Evolutionary conservation across 2,888 invertebrate genomes (phyloP).

Genomic region (Sipha maydis): DNA sequence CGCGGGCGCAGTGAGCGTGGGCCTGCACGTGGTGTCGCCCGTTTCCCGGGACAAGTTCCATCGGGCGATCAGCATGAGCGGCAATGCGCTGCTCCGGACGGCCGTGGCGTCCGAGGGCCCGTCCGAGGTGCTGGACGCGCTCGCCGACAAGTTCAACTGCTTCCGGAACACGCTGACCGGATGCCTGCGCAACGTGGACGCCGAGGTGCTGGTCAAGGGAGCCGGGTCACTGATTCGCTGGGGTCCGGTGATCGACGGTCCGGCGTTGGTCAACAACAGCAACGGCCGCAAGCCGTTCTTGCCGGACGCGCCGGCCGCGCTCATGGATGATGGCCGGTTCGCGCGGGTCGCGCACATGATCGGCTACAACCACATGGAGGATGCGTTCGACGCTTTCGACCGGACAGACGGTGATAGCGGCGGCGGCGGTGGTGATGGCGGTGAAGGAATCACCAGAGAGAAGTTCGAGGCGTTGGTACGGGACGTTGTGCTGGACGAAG

Average conservation of each 20-base stretch:
- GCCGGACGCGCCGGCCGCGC: conserved; percentile 72
- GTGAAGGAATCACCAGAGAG: conserved; percentile 70
- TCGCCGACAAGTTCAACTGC: conserved; percentile 77
- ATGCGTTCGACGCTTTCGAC: conserved; percentile 73
- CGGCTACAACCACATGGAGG: conserved; percentile 87
- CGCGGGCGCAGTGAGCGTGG: conserved; percentile 83
- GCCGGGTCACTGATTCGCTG: conserved; percentile 72
- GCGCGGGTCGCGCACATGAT: conserved; percentile 75
- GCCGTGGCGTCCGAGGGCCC: neutral
- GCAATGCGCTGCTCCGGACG: conserved; percentile 72
- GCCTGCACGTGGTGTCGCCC: conserved; percentile 76
- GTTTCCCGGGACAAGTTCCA: conserved; percentile 72
- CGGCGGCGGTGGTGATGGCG: conserved; percentile 66
- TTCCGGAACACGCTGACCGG: conserved; percentile 75
- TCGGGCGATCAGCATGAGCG: conserved; percentile 85
- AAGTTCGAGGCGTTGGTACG: conserved; percentile 74
- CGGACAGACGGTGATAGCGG: conserved; percentile 67
- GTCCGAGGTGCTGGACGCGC: conserved; percentile 70
- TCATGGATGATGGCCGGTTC: conserved; percentile 64
- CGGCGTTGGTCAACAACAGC: conserved; percentile 71
- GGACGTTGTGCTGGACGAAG: conserved; percentile 64
- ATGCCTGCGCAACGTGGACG: conserved; percentile 66
- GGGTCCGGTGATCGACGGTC: conserved; percentile 82
- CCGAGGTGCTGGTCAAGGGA: conserved; percentile 22
- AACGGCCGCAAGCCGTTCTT: conserved; percentile 72